phyloP scores from a whole-genome alignment of 2,113 vertebrate species.

The Grantiella picta region DNA sequence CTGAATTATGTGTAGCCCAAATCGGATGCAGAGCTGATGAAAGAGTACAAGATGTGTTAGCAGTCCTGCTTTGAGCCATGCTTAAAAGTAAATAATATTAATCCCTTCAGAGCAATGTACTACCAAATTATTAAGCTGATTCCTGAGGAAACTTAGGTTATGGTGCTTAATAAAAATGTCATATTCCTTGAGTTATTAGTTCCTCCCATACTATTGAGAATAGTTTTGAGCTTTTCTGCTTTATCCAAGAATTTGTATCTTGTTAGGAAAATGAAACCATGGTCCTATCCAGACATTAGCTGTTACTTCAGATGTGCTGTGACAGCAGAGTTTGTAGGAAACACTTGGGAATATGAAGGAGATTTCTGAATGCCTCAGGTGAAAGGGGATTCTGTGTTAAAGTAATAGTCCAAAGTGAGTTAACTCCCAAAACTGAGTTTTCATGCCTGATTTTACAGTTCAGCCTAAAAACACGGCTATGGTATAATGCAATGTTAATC shows the following conservation, averaged over 20 bases:
- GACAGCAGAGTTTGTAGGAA: background rate
- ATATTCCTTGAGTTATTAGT: slow-evolving; percentile 54
- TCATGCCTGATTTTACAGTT: background rate
- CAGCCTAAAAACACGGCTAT: background rate
- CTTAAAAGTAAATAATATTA: slow-evolving; percentile 63
- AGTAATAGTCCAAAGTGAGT: background rate
- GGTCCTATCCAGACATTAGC: background rate
- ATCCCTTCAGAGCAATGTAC: slow-evolving; percentile 56
- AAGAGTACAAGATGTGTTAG: slow-evolving; percentile 32
- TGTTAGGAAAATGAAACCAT: background rate
- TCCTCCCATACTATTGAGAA: slow-evolving; percentile 16
- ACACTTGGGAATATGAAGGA: background rate
- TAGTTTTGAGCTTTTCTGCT: slow-evolving; percentile 44
- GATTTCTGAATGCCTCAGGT: background rate
- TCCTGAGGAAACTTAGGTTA: slow-evolving; percentile 48
- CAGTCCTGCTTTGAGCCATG: background rate
- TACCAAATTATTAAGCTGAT: slow-evolving; percentile 52
- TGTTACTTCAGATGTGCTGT: background rate
- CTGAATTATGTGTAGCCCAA: slow-evolving; percentile 53
- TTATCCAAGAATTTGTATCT: background rate
- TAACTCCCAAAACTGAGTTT: background rate
- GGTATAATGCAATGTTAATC: background rate
- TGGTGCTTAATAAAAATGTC: slow-evolving; percentile 65
- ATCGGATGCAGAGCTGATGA: background rate
- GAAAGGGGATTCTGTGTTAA: background rate